A percentile compares a stretch with the other conserved stretches of the same genome.
These are phyloP conservation scores for Stercorarius parasiticus DNA, from an alignment of 2,113 vertebrate species.

Conservation along the genomic window DNA sequence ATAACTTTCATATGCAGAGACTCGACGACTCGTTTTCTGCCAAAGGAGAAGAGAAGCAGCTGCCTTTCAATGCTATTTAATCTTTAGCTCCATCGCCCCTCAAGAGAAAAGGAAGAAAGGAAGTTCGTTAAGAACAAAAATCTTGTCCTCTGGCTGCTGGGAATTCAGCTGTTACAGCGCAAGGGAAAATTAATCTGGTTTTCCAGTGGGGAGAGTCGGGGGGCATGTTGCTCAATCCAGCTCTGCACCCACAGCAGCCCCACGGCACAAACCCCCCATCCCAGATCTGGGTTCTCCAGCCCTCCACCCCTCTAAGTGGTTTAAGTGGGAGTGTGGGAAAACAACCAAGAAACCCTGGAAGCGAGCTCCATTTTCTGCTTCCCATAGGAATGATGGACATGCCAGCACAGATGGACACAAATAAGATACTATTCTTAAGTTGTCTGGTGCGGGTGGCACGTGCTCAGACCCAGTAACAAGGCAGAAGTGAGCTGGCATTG, in stretches of 20 bases:
- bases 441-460: neutral
- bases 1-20: neutral
- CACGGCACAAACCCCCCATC: neutral
- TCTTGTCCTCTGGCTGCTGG: slow-evolving; percentile 9
- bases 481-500: neutral
- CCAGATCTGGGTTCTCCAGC: neutral
- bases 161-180: slow-evolving; percentile 1
- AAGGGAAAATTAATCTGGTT: slow-evolving; percentile 5
- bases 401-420: neutral
- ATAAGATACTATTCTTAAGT: neutral
- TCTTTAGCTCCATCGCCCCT: slow-evolving; percentile 16
- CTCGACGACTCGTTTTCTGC: neutral
- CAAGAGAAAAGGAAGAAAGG: slow-evolving; percentile 44
- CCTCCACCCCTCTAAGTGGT: neutral
- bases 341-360: neutral
- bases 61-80: slow-evolving; percentile 58
- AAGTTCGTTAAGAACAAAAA: neutral
- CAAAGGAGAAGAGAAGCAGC: slow-evolving; percentile 57
- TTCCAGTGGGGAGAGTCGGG: neutral
- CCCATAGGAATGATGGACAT: neutral
- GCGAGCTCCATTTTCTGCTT: neutral
- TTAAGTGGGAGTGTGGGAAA: neutral
- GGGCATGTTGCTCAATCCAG: neutral
- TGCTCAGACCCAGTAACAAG: neutral
- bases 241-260: neutral